Conservation (phyloP, 2,888 invertebrate genomes). For the Pyralis farinalis region DNA sequence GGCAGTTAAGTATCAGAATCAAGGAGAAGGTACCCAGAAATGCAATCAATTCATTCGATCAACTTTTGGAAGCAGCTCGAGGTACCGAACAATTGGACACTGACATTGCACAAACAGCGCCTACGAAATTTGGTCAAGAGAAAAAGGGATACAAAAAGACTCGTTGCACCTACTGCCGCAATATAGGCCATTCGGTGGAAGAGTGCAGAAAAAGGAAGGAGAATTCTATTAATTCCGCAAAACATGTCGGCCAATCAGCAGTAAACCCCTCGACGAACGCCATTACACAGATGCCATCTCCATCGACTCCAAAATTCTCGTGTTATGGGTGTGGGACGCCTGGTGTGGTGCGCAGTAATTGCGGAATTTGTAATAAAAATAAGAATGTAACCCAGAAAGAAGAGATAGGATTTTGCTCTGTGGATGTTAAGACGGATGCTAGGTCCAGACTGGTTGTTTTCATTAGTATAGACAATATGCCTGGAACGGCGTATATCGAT, state of each 20-base stretch:
- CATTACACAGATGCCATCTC: background rate
- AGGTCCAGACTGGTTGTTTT: background rate
- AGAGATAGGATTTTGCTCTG: too few relatives aligned
- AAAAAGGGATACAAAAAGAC: too few relatives aligned
- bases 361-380: background rate
- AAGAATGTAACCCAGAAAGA: background rate
- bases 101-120: too few relatives aligned
- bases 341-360: constrained; percentile 14
- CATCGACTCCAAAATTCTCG: background rate
- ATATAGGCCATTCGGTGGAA: background rate
- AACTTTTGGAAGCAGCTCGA: too few relatives aligned
- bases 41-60: too few relatives aligned
- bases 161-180: background rate
- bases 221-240: too few relatives aligned
- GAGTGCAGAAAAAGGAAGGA: background rate
- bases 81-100: too few relatives aligned
- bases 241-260: background rate
- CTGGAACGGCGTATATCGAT: constrained; percentile 10
- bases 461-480: background rate
- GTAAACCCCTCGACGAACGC: background rate
- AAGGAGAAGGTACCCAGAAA: too few relatives aligned
- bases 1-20: background rate
- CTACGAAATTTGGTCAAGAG: too few relatives aligned
- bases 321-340: constrained; percentile 23
- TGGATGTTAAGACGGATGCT: background rate